Percentiles rank a stretch among this genome's conserved stretches.
Evolutionary conservation across 2,888 invertebrate genomes (phyloP).

Genomic region (Margaritifera margaritifera): DNA sequence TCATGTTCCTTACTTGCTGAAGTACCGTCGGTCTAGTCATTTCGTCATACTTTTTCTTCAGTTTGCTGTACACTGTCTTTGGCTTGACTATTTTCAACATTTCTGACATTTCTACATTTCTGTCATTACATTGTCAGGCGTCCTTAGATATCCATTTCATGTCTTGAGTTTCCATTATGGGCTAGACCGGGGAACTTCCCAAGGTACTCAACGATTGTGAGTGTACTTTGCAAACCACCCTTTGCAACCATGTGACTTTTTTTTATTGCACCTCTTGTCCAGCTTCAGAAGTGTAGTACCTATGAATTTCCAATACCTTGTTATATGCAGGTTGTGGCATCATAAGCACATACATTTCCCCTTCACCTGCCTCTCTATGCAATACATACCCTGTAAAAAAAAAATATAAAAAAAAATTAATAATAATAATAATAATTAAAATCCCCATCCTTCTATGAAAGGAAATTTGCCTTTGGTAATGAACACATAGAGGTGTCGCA

Average conservation of each 20-base stretch:
- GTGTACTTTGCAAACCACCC: slow-evolving; percentile 6
- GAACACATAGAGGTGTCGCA: too few relatives aligned
- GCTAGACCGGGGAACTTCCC: slow-evolving; percentile 24
- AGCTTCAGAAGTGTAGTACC: slow-evolving; percentile 23
- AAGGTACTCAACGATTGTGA: slow-evolving; percentile 23
- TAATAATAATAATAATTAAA: too few relatives aligned
- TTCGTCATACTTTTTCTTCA: slow-evolving; percentile 11
- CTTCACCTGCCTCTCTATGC: too few relatives aligned
- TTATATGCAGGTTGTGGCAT: slow-evolving; percentile 18
- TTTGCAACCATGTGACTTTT: slow-evolving; percentile 22
- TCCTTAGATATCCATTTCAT: slow-evolving; percentile 9
- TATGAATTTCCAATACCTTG: too few relatives aligned
- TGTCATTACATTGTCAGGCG: slow-evolving; percentile 17
- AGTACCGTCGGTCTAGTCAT: neutral
- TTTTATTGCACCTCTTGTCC: too few relatives aligned
- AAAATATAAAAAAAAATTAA: too few relatives aligned
- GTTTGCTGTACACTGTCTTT: slow-evolving; percentile 4
- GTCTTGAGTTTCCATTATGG: slow-evolving; percentile 18
- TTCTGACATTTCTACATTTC: slow-evolving; percentile 4
- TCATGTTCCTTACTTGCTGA: slow-evolving; percentile 3
- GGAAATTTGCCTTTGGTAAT: too few relatives aligned
- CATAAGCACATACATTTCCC: slow-evolving; percentile 14
- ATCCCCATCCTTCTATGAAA: too few relatives aligned
- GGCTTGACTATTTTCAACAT: slow-evolving; percentile 11
- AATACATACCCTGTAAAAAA: too few relatives aligned